A percentile compares a stretch with the other conserved stretches of the same genome.
Evolutionary conservation across 2,113 vertebrate genomes (phyloP).

Genomic region (Gopherus evgoodei): DNA sequence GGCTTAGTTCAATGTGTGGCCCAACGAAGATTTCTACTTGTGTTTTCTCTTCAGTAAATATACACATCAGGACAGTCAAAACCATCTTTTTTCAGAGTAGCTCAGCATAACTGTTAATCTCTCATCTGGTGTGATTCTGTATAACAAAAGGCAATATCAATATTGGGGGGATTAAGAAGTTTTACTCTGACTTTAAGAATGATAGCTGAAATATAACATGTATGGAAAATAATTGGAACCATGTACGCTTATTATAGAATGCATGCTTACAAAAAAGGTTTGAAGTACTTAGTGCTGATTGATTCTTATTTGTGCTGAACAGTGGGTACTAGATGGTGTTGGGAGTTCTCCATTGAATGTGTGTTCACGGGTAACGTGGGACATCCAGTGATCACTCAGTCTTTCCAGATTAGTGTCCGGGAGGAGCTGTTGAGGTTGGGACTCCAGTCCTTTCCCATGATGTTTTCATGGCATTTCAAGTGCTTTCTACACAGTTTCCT

Average conservation of each 20-base stretch:
- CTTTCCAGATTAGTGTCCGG: background rate
- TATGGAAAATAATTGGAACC: background rate
- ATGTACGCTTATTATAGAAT: background rate
- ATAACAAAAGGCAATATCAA: background rate
- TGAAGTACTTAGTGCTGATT: too few species aligned
- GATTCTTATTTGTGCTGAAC: background rate
- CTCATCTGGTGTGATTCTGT: background rate
- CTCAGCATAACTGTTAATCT: background rate
- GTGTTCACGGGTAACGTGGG: background rate
- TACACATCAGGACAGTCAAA: background rate
- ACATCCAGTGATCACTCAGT: background rate
- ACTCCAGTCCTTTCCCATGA: background rate
- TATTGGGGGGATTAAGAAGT: background rate
- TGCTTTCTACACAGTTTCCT: constrained; percentile 29
- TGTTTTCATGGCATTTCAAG: background rate
- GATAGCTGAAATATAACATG: background rate
- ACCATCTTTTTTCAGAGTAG: background rate
- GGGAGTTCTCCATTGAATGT: background rate
- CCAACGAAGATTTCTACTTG: background rate
- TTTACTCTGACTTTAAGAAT: background rate
- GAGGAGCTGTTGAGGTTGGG: background rate
- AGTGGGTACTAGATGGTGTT: background rate
- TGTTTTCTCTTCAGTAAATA: background rate
- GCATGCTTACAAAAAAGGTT: background rate
- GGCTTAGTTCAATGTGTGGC: background rate